Conservation (phyloP, 2,797 vertebrate genomes). For the Phalanger gymnotis region DNA sequence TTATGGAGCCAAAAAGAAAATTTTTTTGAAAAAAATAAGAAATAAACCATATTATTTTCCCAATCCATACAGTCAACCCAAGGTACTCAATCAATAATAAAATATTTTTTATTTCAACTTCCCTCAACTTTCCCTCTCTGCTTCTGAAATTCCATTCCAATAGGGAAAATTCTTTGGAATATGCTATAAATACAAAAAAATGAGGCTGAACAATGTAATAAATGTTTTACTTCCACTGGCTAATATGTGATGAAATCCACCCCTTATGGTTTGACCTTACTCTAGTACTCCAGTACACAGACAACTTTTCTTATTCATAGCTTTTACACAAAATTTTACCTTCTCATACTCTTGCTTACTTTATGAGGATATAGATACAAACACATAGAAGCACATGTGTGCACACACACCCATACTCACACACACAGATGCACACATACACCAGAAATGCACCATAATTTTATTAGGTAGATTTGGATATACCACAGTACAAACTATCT, state of each 20-base stretch:
- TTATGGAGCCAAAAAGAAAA: conserved; percentile 53
- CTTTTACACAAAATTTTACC: conserved; percentile 50
- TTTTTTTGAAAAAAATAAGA: conserved; percentile 68
- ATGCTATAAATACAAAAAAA: conserved; percentile 69
- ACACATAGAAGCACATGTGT: too few species aligned
- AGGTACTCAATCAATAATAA: conserved; percentile 73
- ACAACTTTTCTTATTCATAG: conserved; percentile 67
- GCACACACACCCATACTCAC: not conserved
- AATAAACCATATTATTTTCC: conserved; percentile 71
- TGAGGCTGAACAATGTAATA: conserved; percentile 66
- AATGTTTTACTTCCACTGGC: conserved; percentile 74
- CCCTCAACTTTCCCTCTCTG: conserved; percentile 41
- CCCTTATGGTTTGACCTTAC: conserved; percentile 71
- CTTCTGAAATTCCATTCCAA: conserved; percentile 73
- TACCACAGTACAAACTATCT: conserved; percentile 12
- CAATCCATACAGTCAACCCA: conserved; percentile 61
- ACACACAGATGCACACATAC: not conserved
- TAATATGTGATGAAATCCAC: conserved; percentile 69
- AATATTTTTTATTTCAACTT: conserved; percentile 75
- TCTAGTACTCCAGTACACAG: not conserved
- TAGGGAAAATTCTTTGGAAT: conserved; percentile 68
- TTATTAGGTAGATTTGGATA: conserved; percentile 47
- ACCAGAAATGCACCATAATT: conserved; percentile 24
- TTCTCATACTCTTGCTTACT: conserved; percentile 34
- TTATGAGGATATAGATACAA: conserved; percentile 22